Evolutionary conservation across 2,888 invertebrate species (phyloP).

Genomic region (Frankliniella fusca): DNA sequence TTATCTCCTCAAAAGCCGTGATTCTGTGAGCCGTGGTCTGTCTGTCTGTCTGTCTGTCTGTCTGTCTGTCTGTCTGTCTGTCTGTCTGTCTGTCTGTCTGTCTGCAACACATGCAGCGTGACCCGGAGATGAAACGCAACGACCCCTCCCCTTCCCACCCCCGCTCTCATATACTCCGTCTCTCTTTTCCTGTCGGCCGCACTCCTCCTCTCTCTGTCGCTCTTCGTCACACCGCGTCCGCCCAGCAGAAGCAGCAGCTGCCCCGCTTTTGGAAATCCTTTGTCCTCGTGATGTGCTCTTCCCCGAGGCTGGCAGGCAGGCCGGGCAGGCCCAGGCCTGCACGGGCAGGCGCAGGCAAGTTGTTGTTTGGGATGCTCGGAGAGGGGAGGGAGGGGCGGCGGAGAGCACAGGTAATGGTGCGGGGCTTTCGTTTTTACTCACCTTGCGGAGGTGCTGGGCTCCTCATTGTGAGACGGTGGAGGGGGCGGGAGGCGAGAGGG

Average conservation of each 20-base stretch:
- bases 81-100: neutral
- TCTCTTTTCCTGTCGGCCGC: no score
- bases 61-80: no score
- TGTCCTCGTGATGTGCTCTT: neutral
- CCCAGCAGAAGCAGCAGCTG: neutral
- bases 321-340: no score
- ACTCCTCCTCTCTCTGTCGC: no score
- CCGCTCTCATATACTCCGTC: no score
- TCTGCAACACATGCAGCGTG: neutral
- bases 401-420: neutral
- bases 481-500: neutral
- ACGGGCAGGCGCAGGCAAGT: neutral
- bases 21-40: neutral
- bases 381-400: neutral
- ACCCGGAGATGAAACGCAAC: neutral
- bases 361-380: neutral
- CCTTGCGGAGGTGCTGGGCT: neutral
- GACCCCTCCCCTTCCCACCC: no score
- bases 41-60: neutral
- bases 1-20: no score
- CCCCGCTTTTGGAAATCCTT: conserved; percentile 19
- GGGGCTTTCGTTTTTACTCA: conserved; percentile 8
- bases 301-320: neutral
- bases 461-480: neutral
- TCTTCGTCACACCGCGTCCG: no score